These are phyloP conservation scores for Octopus bimaculoides DNA, from an alignment of 1,140 invertebrate species.

Conservation along the genomic window DNA sequence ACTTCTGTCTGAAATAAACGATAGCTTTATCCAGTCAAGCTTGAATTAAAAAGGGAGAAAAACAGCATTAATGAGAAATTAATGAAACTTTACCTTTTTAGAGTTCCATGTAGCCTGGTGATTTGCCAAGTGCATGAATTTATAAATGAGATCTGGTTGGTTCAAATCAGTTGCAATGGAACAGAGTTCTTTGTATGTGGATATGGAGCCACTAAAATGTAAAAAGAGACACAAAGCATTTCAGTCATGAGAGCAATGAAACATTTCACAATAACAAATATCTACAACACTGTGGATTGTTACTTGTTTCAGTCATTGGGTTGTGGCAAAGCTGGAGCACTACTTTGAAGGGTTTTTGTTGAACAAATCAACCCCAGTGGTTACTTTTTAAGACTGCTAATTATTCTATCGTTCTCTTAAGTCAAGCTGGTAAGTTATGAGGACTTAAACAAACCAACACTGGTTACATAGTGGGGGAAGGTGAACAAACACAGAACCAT, in stretches of 20 bases:
- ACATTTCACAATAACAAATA: background rate
- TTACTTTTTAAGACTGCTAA: too few relatives aligned
- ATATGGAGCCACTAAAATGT: slow-evolving; percentile 70
- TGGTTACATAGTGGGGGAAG: too few relatives aligned
- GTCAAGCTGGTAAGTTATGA: too few relatives aligned
- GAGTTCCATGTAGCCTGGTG: slow-evolving; percentile 93
- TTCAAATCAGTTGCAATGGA: slow-evolving; percentile 89
- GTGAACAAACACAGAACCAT: too few relatives aligned
- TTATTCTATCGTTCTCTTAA: too few relatives aligned
- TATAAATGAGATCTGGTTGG: slow-evolving; percentile 90
- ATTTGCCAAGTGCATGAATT: slow-evolving; percentile 92
- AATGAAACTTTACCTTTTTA: slow-evolving; percentile 58
- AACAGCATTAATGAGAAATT: slow-evolving; percentile 2
- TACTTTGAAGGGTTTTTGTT: too few relatives aligned
- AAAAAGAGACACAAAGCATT: background rate
- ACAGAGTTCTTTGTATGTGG: slow-evolving; percentile 92
- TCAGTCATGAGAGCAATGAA: background rate
- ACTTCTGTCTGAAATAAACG: too few relatives aligned
- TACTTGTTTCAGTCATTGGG: background rate
- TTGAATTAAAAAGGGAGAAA: too few relatives aligned
- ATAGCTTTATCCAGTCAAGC: too few relatives aligned
- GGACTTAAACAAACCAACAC: too few relatives aligned
- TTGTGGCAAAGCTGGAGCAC: too few relatives aligned
- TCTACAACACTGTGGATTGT: background rate
- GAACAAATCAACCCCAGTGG: too few relatives aligned